These are phyloP conservation scores for Pardalotus punctatus DNA, from an alignment of 2,113 vertebrate species.

Conservation along the genomic window DNA sequence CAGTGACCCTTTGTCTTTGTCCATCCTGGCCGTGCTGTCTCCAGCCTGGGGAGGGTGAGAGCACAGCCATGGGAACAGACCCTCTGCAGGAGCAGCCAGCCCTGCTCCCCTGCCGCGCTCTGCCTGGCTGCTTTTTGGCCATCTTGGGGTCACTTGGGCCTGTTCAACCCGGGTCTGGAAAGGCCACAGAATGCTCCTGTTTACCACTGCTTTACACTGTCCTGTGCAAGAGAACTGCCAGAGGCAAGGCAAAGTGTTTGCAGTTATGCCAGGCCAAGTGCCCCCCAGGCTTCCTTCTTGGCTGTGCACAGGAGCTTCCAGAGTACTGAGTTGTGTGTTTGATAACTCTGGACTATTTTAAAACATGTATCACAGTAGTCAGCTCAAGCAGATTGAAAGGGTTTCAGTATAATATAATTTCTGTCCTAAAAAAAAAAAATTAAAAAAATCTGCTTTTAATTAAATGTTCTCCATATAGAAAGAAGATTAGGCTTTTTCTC, in stretches of 20 bases:
- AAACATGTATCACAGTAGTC: not conserved
- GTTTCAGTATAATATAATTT: conserved; percentile 14
- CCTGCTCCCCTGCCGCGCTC: not conserved
- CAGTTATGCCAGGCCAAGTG: not conserved
- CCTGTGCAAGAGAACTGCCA: not conserved
- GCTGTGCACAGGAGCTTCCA: not conserved
- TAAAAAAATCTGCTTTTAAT: not conserved
- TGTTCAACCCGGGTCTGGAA: too few relatives aligned
- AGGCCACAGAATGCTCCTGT: rapidly evolving
- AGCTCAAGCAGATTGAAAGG: conserved; percentile 30
- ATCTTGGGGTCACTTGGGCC: rapidly evolving
- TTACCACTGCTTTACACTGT: not conserved
- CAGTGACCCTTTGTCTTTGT: not conserved
- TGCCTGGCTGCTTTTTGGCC: not conserved
- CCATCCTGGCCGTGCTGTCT: not conserved
- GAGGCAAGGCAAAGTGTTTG: not conserved
- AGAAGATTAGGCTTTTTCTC: not conserved
- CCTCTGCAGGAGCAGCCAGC: not conserved
- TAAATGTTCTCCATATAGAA: not conserved
- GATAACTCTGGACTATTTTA: not conserved
- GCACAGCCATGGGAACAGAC: not conserved
- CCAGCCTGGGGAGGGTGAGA: not conserved
- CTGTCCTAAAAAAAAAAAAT: conserved; percentile 4
- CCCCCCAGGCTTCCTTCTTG: not conserved
- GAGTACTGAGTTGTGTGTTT: not conserved